Conservation (phyloP, 2,797 vertebrate genomes). For the Amblyraja radiata region DNA sequence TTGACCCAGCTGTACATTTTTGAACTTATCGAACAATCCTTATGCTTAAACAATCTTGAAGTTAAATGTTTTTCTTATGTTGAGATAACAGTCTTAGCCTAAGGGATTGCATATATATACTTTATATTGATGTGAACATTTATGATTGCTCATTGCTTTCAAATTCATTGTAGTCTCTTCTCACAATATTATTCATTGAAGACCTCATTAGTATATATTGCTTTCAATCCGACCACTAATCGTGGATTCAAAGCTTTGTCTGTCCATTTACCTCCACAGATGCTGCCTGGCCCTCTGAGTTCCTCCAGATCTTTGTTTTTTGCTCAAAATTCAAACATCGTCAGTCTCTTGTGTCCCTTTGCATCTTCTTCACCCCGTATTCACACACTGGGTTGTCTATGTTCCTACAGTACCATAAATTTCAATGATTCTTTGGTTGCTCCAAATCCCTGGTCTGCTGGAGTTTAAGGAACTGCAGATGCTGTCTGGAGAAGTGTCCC, state of each 20-base stretch:
- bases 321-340: too few species aligned
- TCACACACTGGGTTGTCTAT: too few species aligned
- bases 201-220: not conserved
- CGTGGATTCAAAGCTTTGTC: too few species aligned
- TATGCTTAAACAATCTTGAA: not conserved
- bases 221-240: not conserved
- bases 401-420: too few species aligned
- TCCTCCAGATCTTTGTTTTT: too few species aligned
- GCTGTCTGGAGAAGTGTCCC: too few species aligned
- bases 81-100: not conserved
- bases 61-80: not conserved
- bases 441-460: not conserved
- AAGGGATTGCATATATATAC: not conserved
- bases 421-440: not conserved
- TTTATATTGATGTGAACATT: slow-evolving; percentile 21
- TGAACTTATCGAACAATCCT: not conserved
- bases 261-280: too few species aligned
- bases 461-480: too few species aligned
- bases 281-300: too few species aligned
- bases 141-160: not conserved
- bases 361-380: too few species aligned
- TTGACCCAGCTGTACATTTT: not conserved
- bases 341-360: too few species aligned
- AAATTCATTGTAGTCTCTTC: too few species aligned
- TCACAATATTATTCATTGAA: not conserved